phyloP scores from a whole-genome alignment of 2,797 vertebrate species.

The Acropternis orthonyx region DNA sequence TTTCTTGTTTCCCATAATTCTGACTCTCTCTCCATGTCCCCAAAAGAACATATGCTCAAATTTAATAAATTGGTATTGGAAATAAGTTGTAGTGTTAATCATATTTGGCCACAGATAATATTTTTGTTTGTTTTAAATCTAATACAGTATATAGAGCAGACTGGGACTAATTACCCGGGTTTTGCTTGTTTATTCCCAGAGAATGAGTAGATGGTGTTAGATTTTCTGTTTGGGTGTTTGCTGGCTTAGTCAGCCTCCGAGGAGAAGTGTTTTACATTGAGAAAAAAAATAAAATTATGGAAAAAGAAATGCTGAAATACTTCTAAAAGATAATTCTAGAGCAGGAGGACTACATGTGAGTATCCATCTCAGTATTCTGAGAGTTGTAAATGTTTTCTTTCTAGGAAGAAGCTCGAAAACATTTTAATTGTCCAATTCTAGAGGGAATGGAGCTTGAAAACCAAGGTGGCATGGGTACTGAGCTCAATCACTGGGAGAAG shows the following conservation, averaged over 20 bases:
- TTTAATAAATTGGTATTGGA: background rate
- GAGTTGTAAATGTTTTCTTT: background rate
- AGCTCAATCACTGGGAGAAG: slow-evolving; percentile 98
- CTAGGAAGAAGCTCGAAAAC: slow-evolving; percentile 91
- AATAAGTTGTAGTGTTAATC: background rate
- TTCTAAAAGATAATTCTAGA: background rate
- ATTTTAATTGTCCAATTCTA: slow-evolving; percentile 89
- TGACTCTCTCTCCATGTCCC: background rate
- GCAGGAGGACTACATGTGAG: background rate
- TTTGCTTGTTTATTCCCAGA: background rate
- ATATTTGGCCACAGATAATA: background rate
- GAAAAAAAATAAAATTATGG: background rate
- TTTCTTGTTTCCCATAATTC: background rate
- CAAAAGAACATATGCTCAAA: background rate
- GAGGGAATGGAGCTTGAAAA: slow-evolving; percentile 99
- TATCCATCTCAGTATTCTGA: background rate
- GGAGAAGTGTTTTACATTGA: background rate
- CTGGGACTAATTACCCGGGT: background rate
- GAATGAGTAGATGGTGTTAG: background rate
- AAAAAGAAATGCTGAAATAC: background rate
- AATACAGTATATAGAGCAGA: background rate
- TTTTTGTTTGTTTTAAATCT: background rate
- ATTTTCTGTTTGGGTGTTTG: background rate
- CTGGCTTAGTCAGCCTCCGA: background rate
- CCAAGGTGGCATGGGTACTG: slow-evolving; percentile 93